Evolutionary conservation across 2,888 invertebrate genomes (phyloP).

Genomic region (Pachliopta kotzebuea): DNA sequence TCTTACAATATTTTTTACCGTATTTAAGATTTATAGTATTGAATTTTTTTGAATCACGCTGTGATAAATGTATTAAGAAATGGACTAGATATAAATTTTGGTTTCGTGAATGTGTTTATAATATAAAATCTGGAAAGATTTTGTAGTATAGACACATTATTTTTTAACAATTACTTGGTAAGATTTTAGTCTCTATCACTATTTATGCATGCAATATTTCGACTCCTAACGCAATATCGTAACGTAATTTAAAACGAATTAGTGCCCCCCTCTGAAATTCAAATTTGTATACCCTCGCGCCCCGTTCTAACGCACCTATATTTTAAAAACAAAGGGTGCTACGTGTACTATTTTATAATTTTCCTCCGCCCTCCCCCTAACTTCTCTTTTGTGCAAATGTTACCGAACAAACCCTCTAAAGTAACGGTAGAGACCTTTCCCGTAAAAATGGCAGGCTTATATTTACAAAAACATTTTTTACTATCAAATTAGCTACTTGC

Average conservation of each 20-base stretch:
- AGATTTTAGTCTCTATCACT: not conserved
- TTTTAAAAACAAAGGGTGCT: conserved; percentile 73
- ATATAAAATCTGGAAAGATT: not conserved
- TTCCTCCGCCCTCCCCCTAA: conserved; percentile 46
- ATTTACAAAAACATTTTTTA: conserved; percentile 46
- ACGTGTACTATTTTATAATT: conserved; percentile 70
- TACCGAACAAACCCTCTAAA: conserved; percentile 67
- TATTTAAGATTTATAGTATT: not conserved
- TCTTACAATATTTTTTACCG: not conserved
- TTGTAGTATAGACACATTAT: not conserved
- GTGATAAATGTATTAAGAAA: not conserved
- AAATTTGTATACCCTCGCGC: conserved; percentile 76
- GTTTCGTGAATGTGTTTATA: not conserved
- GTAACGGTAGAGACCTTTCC: conserved; percentile 60
- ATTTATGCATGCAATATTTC: conserved; percentile 68
- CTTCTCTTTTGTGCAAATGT: conserved; percentile 50
- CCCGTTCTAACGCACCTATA: conserved; percentile 55
- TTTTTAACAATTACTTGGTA: not conserved
- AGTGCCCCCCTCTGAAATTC: conserved; percentile 68
- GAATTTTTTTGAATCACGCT: not conserved
- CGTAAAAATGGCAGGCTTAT: conserved; percentile 57
- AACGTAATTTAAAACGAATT: conserved; percentile 80
- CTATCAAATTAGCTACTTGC: conserved; percentile 14
- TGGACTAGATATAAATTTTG: not conserved
- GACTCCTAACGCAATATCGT: conserved; percentile 74